Conservation (phyloP, 2,797 vertebrate species). For the Jordanella pulchra region DNA sequence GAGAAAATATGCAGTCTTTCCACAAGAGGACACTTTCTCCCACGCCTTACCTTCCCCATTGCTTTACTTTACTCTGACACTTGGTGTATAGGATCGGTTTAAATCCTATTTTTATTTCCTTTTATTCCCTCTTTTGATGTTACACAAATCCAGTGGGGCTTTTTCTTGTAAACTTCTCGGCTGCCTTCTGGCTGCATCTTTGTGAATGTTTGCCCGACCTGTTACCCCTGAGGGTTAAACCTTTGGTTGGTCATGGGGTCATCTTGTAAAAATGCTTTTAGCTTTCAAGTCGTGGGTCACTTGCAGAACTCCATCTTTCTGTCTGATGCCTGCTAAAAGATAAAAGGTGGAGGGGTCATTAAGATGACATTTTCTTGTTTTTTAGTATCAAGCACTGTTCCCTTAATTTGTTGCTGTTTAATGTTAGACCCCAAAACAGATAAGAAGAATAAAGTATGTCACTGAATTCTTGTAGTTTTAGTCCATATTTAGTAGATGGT, state of each 20-base stretch:
- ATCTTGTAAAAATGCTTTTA: conserved; percentile 1
- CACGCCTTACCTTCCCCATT: conserved; percentile 30
- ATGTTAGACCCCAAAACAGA: neutral
- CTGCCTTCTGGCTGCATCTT: neutral
- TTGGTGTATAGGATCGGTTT: neutral
- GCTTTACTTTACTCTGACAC: neutral
- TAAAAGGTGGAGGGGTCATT: conserved; percentile 4
- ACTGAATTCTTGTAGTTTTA: neutral
- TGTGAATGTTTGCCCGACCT: neutral
- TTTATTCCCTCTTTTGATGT: neutral
- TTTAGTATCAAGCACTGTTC: neutral
- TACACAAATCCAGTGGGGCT: neutral
- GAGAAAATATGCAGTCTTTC: conserved; percentile 50
- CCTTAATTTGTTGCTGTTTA: neutral
- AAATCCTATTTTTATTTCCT: neutral
- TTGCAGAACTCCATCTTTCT: conserved; percentile 20
- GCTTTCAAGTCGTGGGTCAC: conserved; percentile 24
- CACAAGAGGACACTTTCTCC: conserved; percentile 63
- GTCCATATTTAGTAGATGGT: neutral
- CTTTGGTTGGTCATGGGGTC: conserved; percentile 14
- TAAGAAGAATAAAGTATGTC: neutral
- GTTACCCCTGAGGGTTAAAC: neutral
- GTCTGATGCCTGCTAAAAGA: conserved; percentile 24
- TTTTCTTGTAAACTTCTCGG: conserved; percentile 2
- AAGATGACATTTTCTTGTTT: conserved; percentile 6